Percentiles rank a stretch among this genome's conserved stretches.
Conservation (phyloP, 2,888 invertebrate species). For the Cephonodes hylas region DNA sequence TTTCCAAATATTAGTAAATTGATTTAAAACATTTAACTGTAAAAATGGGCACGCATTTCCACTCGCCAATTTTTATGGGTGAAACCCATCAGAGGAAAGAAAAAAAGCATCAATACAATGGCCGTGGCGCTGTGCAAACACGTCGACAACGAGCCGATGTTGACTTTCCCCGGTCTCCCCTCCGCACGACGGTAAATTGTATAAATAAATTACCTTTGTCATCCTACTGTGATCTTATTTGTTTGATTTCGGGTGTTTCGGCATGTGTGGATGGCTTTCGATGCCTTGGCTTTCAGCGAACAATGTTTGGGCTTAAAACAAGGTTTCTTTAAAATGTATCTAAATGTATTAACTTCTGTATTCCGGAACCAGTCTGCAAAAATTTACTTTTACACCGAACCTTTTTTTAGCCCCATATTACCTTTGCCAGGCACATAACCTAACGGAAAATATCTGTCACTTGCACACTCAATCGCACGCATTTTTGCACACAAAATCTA, state of each 20-base stretch:
- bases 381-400: no score
- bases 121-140: slow-evolving; percentile 64
- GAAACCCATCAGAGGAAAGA: slow-evolving; percentile 11
- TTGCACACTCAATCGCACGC: no score
- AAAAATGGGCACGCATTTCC: not conserved
- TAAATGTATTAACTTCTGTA: no score
- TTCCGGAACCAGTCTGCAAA: no score
- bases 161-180: slow-evolving; percentile 59
- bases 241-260: slow-evolving; percentile 24
- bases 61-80: slow-evolving; percentile 13
- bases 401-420: no score
- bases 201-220: slow-evolving; percentile 77
- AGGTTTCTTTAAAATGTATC: no score
- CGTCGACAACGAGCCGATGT: slow-evolving; percentile 73
- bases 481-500: no score
- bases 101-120: slow-evolving; percentile 20
- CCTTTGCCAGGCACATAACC: no score
- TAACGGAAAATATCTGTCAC: no score
- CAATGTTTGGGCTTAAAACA: not conserved
- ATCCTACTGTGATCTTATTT: slow-evolving; percentile 66
- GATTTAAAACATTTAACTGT: slow-evolving; percentile 10
- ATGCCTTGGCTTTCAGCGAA: not conserved
- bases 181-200: slow-evolving; percentile 62
- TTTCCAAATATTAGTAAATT: not conserved
- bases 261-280: not conserved